Evolutionary conservation across 2,113 vertebrate species (phyloP).

Genomic region (Tachysurus fulvidraco): DNA sequence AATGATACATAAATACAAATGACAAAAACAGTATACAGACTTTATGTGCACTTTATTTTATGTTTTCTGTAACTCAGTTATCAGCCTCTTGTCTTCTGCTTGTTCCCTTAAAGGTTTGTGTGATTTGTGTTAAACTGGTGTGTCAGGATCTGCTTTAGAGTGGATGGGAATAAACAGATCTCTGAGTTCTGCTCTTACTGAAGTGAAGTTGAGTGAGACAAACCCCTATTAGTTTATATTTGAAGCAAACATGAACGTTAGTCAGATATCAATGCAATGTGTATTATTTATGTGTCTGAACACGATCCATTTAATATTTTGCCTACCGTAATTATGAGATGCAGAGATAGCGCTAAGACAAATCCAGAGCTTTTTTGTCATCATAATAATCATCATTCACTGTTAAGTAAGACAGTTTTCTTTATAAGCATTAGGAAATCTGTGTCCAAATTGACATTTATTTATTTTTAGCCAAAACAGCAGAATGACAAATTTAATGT

Average conservation of each 20-base stretch:
- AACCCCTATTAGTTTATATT: background rate
- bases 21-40: background rate
- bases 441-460: too few species aligned
- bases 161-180: background rate
- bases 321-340: background rate
- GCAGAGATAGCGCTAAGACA: background rate
- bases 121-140: background rate
- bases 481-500: background rate
- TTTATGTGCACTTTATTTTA: too few species aligned
- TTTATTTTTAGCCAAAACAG: background rate
- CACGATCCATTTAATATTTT: background rate
- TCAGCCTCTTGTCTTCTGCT: background rate
- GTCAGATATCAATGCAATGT: background rate
- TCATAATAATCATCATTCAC: background rate
- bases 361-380: background rate
- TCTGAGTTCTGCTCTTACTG: background rate
- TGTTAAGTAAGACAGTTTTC: background rate
- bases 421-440: too few species aligned
- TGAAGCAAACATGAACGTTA: background rate
- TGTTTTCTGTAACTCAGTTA: background rate
- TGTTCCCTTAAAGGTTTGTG: too few species aligned
- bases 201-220: background rate
- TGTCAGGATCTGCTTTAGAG: background rate
- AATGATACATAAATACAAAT: background rate
- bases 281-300: background rate